Base-by-base conservation (phyloP, 2,113 vertebrate genomes). In the Bombycilla garrulus region DNA sequence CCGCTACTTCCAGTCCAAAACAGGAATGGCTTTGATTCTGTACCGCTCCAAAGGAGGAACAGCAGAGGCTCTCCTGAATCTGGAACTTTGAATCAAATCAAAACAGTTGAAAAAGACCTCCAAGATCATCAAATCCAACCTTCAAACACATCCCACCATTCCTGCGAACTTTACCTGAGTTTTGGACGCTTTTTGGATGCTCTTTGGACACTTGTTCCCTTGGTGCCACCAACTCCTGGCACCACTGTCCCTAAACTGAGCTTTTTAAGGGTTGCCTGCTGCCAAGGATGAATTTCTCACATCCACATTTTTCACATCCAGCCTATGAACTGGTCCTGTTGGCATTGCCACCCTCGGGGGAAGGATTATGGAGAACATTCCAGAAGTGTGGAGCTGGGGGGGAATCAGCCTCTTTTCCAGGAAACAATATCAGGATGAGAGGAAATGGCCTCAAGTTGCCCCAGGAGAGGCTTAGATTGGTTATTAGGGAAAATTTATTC, bases 321-420 rank as follows among this genome's bases (percentile, higher is more conserved):
- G 44, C 28, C 42, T 1, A 0, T 4, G 33, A 16, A 2, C 51
- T 28, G 7, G 4, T 42, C 9, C 9, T 2, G 31, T 6, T 35
- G 65, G 54, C 12, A 3, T 7, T 3, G 6, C 66, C 38, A 11
- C 50, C 36, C 42, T 28, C n/a, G 3, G 26, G 22, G 35, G 29
- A 6, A 38, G 33, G 62, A 15, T 25, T 28, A 7, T 28, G 26
- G 38, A 69, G 45, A 78, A 33, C 26, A 8, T 69, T 60, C 62
- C 53, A 33, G 62, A 35, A 69, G 7, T 33, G 12, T 10, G 33
- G 45, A 8, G 18, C 53, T 9, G 6, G 12, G 17, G 25, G 15
- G 31, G 31, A 10, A 23, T 25, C 7, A 22, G 21, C 16, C 5
- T 58, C 44, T 58, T 76, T 22, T 42, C 26, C 26, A 50, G 51